Conservation (phyloP, 2,888 invertebrate genomes). For the Melieria picta region DNA sequence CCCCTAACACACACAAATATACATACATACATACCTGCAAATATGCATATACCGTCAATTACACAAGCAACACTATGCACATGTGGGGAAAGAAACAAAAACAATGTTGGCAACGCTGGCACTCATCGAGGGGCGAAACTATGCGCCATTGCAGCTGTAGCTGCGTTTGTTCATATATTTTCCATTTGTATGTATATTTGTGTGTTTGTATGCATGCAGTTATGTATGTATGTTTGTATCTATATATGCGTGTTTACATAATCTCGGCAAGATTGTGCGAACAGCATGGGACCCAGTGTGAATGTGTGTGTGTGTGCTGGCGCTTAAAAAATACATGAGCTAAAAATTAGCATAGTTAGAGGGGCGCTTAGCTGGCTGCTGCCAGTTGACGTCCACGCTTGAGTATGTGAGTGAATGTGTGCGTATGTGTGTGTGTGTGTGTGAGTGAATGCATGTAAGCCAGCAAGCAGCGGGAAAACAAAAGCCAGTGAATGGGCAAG, state of each 20-base stretch:
- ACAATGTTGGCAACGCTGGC: neutral
- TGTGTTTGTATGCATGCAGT: neutral
- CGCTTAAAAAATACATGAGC: conserved; percentile 7
- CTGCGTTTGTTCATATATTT: no score
- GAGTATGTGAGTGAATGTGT: conserved; percentile 9
- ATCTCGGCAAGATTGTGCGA: conserved; percentile 8
- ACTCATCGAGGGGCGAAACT: no score
- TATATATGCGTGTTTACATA: neutral
- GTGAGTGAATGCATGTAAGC: neutral
- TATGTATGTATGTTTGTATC: conserved; percentile 11
- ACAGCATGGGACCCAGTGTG: neutral
- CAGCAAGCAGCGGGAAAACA: no score
- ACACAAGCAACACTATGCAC: neutral
- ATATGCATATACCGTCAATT: neutral
- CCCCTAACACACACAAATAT: neutral
- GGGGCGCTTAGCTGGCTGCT: conserved; percentile 3
- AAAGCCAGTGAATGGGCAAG: no score
- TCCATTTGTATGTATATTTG: neutral
- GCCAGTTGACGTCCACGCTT: neutral
- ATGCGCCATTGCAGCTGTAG: no score
- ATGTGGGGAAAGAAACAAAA: neutral
- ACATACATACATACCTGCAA: conserved; percentile 2
- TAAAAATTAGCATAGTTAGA: no score
- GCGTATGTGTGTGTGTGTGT: conserved; percentile 13
- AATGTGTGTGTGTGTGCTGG: neutral